Evolutionary conservation across 2,113 vertebrate genomes (phyloP).

Genomic region (Mugil cephalus): DNA sequence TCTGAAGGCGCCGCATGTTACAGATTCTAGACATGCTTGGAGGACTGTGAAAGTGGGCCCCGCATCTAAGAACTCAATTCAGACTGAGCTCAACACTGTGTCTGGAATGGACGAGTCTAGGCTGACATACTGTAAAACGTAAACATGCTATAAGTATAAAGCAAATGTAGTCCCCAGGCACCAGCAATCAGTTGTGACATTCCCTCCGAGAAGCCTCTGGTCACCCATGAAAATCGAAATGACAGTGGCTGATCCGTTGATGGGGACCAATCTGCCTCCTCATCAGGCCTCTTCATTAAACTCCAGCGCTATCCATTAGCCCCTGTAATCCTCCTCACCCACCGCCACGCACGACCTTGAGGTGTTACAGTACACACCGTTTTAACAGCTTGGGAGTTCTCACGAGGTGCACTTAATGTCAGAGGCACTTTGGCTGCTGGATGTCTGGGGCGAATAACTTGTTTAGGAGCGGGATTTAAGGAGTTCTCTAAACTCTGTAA

Average conservation of each 20-base stretch:
- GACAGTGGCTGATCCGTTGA: constrained; percentile 62
- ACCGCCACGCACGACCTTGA: constrained; percentile 63
- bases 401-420: constrained; percentile 35
- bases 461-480: constrained; percentile 33
- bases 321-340: constrained; percentile 61
- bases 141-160: constrained; percentile 8
- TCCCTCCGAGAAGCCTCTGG: constrained; percentile 45
- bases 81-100: constrained; percentile 4
- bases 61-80: constrained; percentile 34
- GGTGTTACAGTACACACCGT: constrained; percentile 44
- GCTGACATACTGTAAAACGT: constrained; percentile 8
- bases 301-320: constrained; percentile 68
- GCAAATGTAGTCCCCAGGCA: constrained; percentile 42
- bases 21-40: constrained; percentile 3
- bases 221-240: constrained; percentile 72
- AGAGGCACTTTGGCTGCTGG: constrained; percentile 2
- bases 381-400: constrained; percentile 49
- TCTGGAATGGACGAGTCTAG: constrained; percentile 33
- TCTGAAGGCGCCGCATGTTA: constrained; percentile 37
- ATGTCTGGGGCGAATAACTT: constrained; percentile 2
- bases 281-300: constrained; percentile 75
- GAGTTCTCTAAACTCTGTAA: constrained; percentile 14
- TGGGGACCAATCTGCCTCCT: constrained; percentile 61
- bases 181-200: constrained; percentile 59
- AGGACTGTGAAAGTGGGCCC: neutral